Evolutionary conservation across 2,888 invertebrate genomes (phyloP), one percentile per base, ranked within the genome.

Genomic region (Megalurothrips usitatus): DNA sequence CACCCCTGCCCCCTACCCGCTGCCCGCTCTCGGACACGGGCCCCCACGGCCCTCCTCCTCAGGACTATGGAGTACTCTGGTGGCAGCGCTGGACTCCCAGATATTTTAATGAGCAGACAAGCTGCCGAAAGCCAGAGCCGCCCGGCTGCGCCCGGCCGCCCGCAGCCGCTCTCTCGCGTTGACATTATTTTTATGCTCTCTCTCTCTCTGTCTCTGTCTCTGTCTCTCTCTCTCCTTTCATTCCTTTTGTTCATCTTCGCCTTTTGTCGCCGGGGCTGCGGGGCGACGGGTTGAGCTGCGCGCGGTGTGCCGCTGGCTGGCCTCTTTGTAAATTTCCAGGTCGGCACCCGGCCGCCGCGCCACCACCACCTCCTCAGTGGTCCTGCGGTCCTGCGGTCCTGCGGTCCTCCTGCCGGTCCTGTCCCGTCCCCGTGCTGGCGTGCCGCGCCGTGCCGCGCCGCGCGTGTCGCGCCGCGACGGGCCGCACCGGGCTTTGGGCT

Each of bases 61-160:
- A n/a, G n/a, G n/a, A n/a, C n/a, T n/a, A 19, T 58, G 58, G 58
- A 58, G 4, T 19, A 58, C 58, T n/a, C n/a, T 43, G 68, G 26
- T 12, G 68, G 11, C 68, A 1, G 26, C 12, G 26, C 11, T 26
- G 68, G 26, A 75, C 68, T 75, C 26, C 68, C 68, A 75, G 68
- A 75, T 75, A 75, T 75, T 75, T 75, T 75, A 75, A 75, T 75
- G 68, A 75, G 58, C 58, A 58, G 14, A 43, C 3, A 6, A 58
- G 26, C 68, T 75, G 68, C 68, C 68, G 68, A 75, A 75, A 26
- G 68, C 68, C 12, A 12, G n/a, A n/a, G 26, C 68, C 68, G 0
- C 58, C n/a, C 58, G 6, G 14, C 58, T 9, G 1, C 52, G 11
- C 58, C 17, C 58, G 3, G 3, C 34, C 34, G 34, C 3, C 34